Evolutionary conservation across 2,797 vertebrate species (phyloP).

Genomic region (Sebastes umbrosus): DNA sequence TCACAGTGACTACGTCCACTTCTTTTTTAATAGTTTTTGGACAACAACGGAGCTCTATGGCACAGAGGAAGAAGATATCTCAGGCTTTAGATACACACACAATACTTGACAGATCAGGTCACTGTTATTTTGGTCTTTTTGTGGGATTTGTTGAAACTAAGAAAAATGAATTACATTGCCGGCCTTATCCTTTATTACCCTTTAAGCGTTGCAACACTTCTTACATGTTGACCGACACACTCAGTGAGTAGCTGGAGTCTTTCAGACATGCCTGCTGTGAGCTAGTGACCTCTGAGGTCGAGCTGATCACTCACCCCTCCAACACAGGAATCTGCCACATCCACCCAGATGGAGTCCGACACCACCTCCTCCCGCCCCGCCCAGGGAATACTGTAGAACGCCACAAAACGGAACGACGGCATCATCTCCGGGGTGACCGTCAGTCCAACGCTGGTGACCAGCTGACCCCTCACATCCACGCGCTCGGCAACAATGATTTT

Average conservation of each 20-base stretch:
- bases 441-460: constrained; percentile 52
- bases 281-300: background rate
- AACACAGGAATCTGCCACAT: constrained; percentile 79
- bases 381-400: constrained; percentile 77
- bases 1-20: no score
- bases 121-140: background rate
- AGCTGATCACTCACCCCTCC: constrained; percentile 76
- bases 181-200: background rate
- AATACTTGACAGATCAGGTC: background rate
- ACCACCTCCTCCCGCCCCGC: constrained; percentile 67
- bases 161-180: background rate
- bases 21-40: no score
- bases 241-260: no score
- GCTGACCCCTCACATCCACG: constrained; percentile 27
- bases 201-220: background rate
- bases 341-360: constrained; percentile 83
- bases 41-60: no score
- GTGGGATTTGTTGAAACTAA: background rate
- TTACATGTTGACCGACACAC: background rate
- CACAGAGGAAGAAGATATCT: no score
- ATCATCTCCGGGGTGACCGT: constrained; percentile 77
- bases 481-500: constrained; percentile 58
- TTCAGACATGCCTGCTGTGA: background rate
- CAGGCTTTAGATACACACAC: no score
- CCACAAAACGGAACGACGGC: constrained; percentile 83